Evolutionary conservation across 2,113 vertebrate genomes (phyloP).

Genomic region (Capreolus pygargus): DNA sequence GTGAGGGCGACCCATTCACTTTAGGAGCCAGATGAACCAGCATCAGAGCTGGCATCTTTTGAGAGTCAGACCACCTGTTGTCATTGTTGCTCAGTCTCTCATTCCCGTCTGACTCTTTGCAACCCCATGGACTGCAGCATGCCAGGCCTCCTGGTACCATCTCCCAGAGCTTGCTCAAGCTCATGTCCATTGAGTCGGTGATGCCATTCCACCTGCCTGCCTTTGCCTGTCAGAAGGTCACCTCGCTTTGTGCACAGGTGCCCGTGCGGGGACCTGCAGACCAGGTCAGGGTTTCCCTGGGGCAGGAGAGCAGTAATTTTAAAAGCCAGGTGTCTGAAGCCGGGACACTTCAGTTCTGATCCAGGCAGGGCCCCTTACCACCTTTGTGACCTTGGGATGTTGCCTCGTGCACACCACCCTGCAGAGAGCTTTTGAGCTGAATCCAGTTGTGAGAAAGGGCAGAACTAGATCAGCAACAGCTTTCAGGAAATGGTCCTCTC

Average conservation of each 20-base stretch:
- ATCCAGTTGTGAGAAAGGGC: not conserved
- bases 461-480: not conserved
- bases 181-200: not conserved
- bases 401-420: not conserved
- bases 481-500: not conserved
- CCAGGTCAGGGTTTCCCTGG: not conserved
- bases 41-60: not conserved
- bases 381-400: not conserved
- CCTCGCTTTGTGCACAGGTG: not conserved
- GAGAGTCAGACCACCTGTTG: not conserved
- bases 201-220: not conserved
- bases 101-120: fast-evolving
- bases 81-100: not conserved
- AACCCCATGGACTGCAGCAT: not conserved
- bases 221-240: not conserved
- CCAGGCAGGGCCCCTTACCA: not conserved
- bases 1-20: not conserved
- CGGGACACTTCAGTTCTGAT: not conserved
- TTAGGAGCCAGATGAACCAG: not conserved
- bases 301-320: not conserved
- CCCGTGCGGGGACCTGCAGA: not conserved
- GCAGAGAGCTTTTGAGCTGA: not conserved
- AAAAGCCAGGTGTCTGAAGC: not conserved
- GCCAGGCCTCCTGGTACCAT: not conserved
- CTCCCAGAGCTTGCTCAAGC: not conserved